phyloP scores from a whole-genome alignment of 2,888 invertebrate species.

The Chymomyza procnemis region DNA sequence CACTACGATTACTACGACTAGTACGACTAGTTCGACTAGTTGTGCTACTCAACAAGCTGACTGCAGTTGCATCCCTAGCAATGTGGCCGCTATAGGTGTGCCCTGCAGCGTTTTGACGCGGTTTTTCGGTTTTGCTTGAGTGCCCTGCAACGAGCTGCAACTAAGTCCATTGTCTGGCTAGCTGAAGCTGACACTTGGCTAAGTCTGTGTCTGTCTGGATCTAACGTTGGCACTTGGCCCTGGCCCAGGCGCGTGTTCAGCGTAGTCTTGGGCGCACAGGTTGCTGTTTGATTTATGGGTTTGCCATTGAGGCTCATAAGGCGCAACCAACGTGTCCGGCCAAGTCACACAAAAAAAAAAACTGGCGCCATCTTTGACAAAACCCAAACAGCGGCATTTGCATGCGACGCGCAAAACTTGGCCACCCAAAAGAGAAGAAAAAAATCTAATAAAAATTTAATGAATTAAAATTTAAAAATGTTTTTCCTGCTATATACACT shows the following conservation, averaged over 20 bases:
- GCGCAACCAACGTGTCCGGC: background rate
- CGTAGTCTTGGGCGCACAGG: conserved; percentile 1
- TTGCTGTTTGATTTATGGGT: background rate
- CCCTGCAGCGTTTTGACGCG: conserved; percentile 12
- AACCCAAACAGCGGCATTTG: conserved; percentile 58
- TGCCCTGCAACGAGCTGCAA: background rate
- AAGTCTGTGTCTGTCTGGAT: background rate
- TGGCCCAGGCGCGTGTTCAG: background rate
- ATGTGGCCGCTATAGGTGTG: background rate
- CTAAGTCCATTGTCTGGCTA: background rate
- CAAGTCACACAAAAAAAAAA: background rate
- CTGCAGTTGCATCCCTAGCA: background rate
- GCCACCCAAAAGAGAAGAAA: conserved; percentile 44
- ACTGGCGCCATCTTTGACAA: background rate
- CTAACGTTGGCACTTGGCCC: background rate
- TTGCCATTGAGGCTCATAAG: background rate
- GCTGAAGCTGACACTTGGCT: background rate
- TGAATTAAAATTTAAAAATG: conserved; percentile 24
- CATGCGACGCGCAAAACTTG: conserved; percentile 54
- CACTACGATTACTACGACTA: too few relatives aligned
- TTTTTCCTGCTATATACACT: background rate
- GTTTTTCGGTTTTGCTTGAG: background rate
- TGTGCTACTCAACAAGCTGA: background rate
- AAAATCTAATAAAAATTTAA: conserved; percentile 64
- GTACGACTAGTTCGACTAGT: background rate